Percentiles rank a stretch among this genome's conserved stretches.
These are phyloP conservation scores for Amphiprion clarkii DNA, from an alignment of 2,797 vertebrate species.

Conservation along the genomic window DNA sequence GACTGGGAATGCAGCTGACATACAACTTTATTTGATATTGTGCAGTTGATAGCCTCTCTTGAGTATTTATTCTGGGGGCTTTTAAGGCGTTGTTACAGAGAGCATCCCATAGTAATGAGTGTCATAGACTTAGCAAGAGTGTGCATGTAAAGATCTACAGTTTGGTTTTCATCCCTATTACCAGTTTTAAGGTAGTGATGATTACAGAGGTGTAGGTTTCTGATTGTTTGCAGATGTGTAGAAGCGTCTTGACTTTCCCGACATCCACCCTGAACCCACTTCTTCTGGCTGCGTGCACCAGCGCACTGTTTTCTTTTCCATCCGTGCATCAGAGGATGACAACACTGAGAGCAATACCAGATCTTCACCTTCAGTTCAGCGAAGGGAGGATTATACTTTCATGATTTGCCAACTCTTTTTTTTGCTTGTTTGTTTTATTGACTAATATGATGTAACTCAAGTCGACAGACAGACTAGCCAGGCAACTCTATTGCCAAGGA, in stretches of 20 bases:
- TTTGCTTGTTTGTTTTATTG: neutral
- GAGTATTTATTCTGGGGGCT: slow-evolving; percentile 28
- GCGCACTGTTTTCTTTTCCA: neutral
- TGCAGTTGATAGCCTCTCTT: slow-evolving; percentile 15
- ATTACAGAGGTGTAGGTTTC: neutral
- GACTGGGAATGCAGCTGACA: slow-evolving; percentile 32
- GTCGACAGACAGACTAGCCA: neutral
- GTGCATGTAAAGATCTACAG: neutral
- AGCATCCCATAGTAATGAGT: slow-evolving; percentile 5
- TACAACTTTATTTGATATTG: slow-evolving; percentile 41
- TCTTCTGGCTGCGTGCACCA: neutral
- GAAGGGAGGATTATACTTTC: neutral
- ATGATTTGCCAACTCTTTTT: neutral
- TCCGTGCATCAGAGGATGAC: neutral
- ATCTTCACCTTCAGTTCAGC: neutral
- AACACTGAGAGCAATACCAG: neutral
- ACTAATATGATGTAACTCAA: neutral
- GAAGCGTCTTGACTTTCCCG: neutral
- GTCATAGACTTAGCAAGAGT: slow-evolving; percentile 1
- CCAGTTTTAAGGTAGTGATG: neutral
- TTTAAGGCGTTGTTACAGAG: slow-evolving; percentile 24
- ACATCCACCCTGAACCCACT: neutral
- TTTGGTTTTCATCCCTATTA: neutral
- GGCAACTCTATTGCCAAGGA: neutral
- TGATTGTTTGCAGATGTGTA: neutral